Evolutionary conservation across 1,140 invertebrate species (phyloP).

Genomic region (Popillia japonica): DNA sequence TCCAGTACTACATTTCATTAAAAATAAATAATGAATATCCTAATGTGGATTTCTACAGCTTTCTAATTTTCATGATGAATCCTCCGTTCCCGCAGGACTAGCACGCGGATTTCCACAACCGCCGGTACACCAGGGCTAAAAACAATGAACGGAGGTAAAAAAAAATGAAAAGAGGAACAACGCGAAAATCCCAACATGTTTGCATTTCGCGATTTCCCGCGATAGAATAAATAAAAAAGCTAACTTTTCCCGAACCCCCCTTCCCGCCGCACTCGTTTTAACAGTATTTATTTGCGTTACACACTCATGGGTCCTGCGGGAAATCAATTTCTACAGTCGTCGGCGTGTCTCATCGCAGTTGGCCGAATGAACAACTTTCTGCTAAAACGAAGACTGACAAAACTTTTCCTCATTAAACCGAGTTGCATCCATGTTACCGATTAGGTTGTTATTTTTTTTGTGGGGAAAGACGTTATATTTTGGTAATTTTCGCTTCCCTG

Average conservation of each 20-base stretch:
- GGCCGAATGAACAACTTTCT: not conserved
- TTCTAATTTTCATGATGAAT: not conserved
- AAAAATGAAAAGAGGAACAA: not conserved
- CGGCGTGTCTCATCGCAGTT: not conserved
- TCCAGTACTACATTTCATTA: too few relatives aligned
- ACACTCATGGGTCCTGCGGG: not conserved
- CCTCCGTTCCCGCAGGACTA: not conserved
- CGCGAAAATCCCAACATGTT: not conserved
- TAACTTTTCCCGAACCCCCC: too few relatives aligned
- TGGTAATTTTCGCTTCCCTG: too few relatives aligned
- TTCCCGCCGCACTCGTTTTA: not conserved
- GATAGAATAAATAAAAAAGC: not conserved
- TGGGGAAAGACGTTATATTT: too few relatives aligned
- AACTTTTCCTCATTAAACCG: not conserved
- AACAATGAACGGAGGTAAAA: not conserved
- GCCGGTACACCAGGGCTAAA: not conserved
- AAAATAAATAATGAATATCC: not conserved
- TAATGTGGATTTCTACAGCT: not conserved
- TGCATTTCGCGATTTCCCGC: not conserved
- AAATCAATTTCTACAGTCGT: not conserved
- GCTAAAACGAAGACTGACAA: not conserved
- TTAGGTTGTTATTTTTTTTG: too few relatives aligned
- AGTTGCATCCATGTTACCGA: not conserved
- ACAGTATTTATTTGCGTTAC: not conserved
- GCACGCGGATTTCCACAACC: not conserved